Percentiles rank a stretch among this genome's conserved stretches.
These are phyloP conservation scores for Eupithecia dodoneata DNA, from an alignment of 2,888 invertebrate genomes.

Conservation along the genomic window DNA sequence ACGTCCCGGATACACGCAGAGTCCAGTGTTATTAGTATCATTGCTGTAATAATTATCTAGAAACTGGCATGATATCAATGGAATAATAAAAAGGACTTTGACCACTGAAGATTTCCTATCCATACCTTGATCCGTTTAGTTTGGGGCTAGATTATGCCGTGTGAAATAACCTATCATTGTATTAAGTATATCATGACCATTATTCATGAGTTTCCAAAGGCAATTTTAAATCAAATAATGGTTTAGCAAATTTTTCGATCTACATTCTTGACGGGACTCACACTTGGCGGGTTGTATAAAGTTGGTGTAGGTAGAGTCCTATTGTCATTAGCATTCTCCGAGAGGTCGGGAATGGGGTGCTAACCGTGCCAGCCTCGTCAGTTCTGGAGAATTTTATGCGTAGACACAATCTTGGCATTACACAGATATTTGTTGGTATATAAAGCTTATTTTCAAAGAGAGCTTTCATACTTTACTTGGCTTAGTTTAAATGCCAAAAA, in stretches of 20 bases:
- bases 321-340: slow-evolving; percentile 43
- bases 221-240: background rate
- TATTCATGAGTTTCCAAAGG: background rate
- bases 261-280: background rate
- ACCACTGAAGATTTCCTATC: background rate
- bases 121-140: background rate
- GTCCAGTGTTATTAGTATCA: slow-evolving; percentile 23
- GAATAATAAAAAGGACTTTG: slow-evolving; percentile 17
- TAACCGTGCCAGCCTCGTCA: slow-evolving; percentile 32
- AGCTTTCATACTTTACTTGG: slow-evolving; percentile 30
- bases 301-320: slow-evolving; percentile 31
- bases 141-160: background rate
- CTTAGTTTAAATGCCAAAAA: slow-evolving; percentile 29
- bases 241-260: background rate
- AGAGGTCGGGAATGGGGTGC: slow-evolving; percentile 41
- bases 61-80: slow-evolving; percentile 27
- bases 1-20: slow-evolving; percentile 26
- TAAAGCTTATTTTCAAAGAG: slow-evolving; percentile 35
- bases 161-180: background rate
- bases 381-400: slow-evolving; percentile 38
- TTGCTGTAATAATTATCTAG: slow-evolving; percentile 31
- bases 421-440: slow-evolving; percentile 35
- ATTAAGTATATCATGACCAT: background rate
- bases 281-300: slow-evolving; percentile 13
- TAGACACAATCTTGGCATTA: slow-evolving; percentile 43